These are phyloP conservation scores for Nannoperca obscura DNA, from an alignment of 2,797 vertebrate genomes.

Conservation along the genomic window DNA sequence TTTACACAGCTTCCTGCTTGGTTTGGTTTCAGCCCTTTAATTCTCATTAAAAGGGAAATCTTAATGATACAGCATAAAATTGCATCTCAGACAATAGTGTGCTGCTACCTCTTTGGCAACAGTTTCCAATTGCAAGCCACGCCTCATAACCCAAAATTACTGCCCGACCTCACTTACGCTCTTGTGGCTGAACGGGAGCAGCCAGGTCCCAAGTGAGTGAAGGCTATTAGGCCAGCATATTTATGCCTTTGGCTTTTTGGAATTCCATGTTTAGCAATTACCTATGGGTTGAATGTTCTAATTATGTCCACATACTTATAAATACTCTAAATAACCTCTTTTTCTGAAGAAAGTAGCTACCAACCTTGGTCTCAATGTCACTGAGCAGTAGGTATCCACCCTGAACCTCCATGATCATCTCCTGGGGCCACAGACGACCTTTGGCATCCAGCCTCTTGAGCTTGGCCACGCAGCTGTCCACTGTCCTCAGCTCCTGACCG, in stretches of 20 bases:
- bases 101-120: neutral
- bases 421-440: conserved; percentile 93
- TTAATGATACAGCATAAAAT: neutral
- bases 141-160: neutral
- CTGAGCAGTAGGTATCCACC: conserved; percentile 84
- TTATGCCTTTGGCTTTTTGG: neutral
- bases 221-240: neutral
- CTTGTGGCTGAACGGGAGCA: neutral
- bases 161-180: neutral
- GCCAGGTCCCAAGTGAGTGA: neutral
- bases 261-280: neutral
- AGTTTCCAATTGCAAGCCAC: neutral
- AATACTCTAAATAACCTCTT: neutral
- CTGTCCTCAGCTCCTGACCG: conserved; percentile 71
- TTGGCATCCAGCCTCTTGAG: conserved; percentile 87
- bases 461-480: conserved; percentile 84
- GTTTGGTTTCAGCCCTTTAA: neutral
- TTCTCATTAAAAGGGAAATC: neutral
- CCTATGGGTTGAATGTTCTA: neutral
- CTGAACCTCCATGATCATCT: conserved; percentile 88
- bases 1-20: neutral
- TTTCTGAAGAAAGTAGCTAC: conserved; percentile 1
- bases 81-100: neutral
- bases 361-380: conserved; percentile 93
- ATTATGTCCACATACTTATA: neutral